These are phyloP conservation scores for Cephonodes hylas DNA, from an alignment of 2,888 invertebrate species.

Conservation along the genomic window DNA sequence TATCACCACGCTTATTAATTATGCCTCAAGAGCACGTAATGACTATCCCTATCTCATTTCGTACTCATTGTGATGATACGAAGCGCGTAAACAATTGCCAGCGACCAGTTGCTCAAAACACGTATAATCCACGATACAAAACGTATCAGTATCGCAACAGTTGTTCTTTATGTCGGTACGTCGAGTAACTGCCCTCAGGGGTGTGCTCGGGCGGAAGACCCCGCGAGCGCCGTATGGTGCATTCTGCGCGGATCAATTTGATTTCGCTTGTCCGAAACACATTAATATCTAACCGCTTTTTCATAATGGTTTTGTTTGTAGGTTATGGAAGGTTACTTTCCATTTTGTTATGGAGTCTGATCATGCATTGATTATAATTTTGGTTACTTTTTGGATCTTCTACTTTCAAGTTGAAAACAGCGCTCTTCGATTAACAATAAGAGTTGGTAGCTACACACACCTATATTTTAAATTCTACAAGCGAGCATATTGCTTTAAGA, in stretches of 20 bases:
- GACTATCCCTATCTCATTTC: no score
- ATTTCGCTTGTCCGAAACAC: slow-evolving; percentile 11
- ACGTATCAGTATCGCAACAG: slow-evolving; percentile 42
- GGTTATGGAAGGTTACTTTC: no score
- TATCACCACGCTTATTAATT: no score
- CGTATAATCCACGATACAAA: slow-evolving; percentile 38
- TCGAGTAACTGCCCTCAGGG: slow-evolving; percentile 45
- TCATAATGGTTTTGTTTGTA: neutral
- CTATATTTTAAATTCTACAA: no score
- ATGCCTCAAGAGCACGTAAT: no score
- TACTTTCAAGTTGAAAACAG: no score
- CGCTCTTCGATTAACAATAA: no score
- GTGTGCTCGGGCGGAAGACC: slow-evolving; percentile 49
- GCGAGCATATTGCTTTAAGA: no score
- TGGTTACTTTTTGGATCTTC: no score
- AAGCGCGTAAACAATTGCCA: slow-evolving; percentile 13
- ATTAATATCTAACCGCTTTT: slow-evolving; percentile 2
- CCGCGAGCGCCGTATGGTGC: slow-evolving; percentile 21
- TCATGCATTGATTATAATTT: no score
- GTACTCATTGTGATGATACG: neutral
- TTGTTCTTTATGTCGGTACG: slow-evolving; percentile 36
- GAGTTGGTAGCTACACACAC: no score
- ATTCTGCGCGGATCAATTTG: slow-evolving; percentile 12
- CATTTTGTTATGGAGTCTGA: no score
- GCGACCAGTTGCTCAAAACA: slow-evolving; percentile 29